Evolutionary conservation across 2,113 vertebrate genomes (phyloP).

Genomic region (Aptenodytes patagonicus): DNA sequence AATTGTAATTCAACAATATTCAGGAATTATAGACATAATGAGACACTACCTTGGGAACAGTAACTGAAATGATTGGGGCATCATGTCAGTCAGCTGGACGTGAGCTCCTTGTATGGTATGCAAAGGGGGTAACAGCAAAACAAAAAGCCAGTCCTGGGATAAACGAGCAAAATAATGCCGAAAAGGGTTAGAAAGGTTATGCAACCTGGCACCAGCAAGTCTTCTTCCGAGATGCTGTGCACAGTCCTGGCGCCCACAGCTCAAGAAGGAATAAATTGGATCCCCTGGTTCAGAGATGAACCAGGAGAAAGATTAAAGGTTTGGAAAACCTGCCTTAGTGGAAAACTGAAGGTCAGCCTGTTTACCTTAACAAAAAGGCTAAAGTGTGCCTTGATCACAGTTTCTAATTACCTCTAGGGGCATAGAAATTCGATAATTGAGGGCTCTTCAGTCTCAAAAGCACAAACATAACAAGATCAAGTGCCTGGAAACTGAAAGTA

Average conservation of each 20-base stretch:
- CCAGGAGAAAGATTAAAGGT: background rate
- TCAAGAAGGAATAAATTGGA: background rate
- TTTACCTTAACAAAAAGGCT: background rate
- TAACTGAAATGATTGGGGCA: background rate
- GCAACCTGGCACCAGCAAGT: background rate
- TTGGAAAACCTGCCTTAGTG: background rate
- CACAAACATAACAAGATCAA: background rate
- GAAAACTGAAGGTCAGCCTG: background rate
- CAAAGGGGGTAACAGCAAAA: background rate
- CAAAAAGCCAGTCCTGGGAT: background rate
- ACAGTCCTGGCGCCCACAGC: background rate
- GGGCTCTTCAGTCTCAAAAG: background rate
- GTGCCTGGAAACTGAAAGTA: background rate
- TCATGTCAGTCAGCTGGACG: background rate
- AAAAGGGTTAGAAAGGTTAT: background rate
- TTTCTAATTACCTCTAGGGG: background rate
- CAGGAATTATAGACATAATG: slow-evolving; percentile 14
- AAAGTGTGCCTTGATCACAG: background rate
- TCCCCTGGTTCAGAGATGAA: background rate
- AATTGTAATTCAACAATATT: slow-evolving; percentile 16
- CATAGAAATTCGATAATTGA: background rate
- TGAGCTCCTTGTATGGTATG: background rate
- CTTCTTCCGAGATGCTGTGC: background rate
- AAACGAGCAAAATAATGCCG: background rate
- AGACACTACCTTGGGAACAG: background rate